Evolutionary conservation across 2,797 vertebrate genomes (phyloP), one percentile per base, ranked within the genome.

Genomic region (Ctenosaura bakeri): DNA sequence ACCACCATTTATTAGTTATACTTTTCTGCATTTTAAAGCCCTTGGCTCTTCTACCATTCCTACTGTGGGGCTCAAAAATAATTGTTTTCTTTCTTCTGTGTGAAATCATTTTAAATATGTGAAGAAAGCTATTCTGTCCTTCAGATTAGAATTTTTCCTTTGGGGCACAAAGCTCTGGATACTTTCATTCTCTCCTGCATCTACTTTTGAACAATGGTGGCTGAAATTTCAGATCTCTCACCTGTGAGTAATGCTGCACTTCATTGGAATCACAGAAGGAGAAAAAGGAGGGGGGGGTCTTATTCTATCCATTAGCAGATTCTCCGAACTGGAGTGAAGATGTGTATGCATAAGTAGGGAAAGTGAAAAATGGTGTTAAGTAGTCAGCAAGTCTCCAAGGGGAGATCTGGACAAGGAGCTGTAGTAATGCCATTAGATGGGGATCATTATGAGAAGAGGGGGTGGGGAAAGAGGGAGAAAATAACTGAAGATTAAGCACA

Each of bases 331-430:
- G 89, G 91, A 93, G 92, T 96, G 93, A 95, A 96, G 95, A 96
- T 95, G 93, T 95, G 94, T 94, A 93, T 91, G 92, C 93, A 85
- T 92, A 94, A 95, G 92, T 85, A 86, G 92, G 94, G 94, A 95
- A 96, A 97, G 95, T 96, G 96, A 96, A 97, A 97, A 97, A 91
- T 94, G 90, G 79, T 95, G 96, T 95, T 97, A 97, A 96, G 96
- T 94, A 95, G 94, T 95, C 93, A 94, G 93, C 95, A 95, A 92
- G 94, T 94, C 96, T 96, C 96, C 93, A 94, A 96, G 91, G 94
- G 91, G 95, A 96, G 90, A 86, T 89, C 92, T 91, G 93, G 95
- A 94, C 96, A 94, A 92, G 96, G 83, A 92, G 54, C 88, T 91
- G n/a, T 86, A 88, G 91, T 92, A 93, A 95, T 81, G 90, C 42